Conservation (phyloP, 2,888 invertebrate species). For the Aporophyla nigra region DNA sequence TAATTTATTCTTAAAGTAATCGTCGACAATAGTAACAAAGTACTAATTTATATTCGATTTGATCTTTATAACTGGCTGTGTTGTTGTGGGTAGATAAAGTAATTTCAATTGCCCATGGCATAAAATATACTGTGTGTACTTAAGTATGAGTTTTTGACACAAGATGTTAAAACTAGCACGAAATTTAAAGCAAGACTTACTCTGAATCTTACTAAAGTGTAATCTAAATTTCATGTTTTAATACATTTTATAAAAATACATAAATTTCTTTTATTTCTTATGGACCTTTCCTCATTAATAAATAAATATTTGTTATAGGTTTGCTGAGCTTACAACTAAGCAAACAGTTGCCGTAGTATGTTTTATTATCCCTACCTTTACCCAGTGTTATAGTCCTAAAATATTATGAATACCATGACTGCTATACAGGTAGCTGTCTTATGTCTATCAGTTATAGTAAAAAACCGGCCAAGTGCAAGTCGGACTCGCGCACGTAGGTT, state of each 20-base stretch:
- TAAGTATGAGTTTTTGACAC: slow-evolving; percentile 53
- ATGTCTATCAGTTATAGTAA: too few species aligned
- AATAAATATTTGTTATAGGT: background rate
- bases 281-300: background rate
- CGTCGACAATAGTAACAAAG: slow-evolving; percentile 49
- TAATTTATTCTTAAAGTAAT: slow-evolving; percentile 44
- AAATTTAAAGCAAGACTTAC: slow-evolving; percentile 70
- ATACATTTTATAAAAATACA: slow-evolving; percentile 87
- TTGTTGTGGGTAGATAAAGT: slow-evolving; percentile 59
- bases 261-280: slow-evolving; percentile 35
- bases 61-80: slow-evolving; percentile 66
- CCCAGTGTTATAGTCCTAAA: background rate
- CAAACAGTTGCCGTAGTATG: background rate
- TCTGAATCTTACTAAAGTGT: slow-evolving; percentile 75
- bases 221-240: slow-evolving; percentile 87
- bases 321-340: background rate
- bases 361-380: background rate
- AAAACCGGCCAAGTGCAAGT: too few species aligned
- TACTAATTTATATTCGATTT: slow-evolving; percentile 57
- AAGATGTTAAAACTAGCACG: slow-evolving; percentile 68
- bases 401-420: background rate
- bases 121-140: slow-evolving; percentile 39
- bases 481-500: too few species aligned
- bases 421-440: background rate
- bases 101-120: slow-evolving; percentile 43